Percentiles rank a stretch among this genome's conserved stretches.
Conservation (phyloP, 2,888 invertebrate species). For the Graphium colonna region DNA sequence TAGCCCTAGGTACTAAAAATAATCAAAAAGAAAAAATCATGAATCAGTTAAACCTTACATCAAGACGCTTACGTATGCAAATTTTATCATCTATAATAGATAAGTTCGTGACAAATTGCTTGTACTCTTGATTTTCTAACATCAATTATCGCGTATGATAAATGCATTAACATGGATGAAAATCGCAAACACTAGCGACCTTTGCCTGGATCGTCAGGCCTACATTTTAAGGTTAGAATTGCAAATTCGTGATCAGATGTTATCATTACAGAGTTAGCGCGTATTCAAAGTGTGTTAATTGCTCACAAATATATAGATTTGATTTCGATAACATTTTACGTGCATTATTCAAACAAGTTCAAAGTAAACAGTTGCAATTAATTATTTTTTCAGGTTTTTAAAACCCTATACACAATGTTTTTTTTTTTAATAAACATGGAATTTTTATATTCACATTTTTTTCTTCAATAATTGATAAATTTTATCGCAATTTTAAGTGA, state of each 20-base stretch:
- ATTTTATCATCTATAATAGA: slow-evolving; percentile 24
- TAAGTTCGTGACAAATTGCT: slow-evolving; percentile 30
- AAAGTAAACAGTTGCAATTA: not conserved
- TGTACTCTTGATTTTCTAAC: slow-evolving; percentile 28
- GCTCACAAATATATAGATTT: not conserved
- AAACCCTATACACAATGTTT: no score
- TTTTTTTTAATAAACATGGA: no score
- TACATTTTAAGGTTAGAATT: slow-evolving; percentile 43
- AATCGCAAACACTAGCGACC: slow-evolving; percentile 48
- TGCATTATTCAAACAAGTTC: no score
- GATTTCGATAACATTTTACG: not conserved
- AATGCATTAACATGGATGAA: slow-evolving; percentile 43
- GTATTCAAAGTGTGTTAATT: not conserved
- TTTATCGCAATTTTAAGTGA: no score
- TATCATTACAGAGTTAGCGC: slow-evolving; percentile 7
- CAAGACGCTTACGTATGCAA: slow-evolving; percentile 3
- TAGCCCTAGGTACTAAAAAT: not conserved
- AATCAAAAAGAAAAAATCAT: slow-evolving; percentile 7
- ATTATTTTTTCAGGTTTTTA: not conserved
- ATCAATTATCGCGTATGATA: slow-evolving; percentile 30
- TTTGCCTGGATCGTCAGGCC: slow-evolving; percentile 38
- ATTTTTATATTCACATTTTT: no score
- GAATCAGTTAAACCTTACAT: slow-evolving; percentile 1
- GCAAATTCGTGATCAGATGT: slow-evolving; percentile 33
- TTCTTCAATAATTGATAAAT: no score